Conservation (phyloP, 2,113 vertebrate genomes). For the Chlorodrepanis virens region DNA sequence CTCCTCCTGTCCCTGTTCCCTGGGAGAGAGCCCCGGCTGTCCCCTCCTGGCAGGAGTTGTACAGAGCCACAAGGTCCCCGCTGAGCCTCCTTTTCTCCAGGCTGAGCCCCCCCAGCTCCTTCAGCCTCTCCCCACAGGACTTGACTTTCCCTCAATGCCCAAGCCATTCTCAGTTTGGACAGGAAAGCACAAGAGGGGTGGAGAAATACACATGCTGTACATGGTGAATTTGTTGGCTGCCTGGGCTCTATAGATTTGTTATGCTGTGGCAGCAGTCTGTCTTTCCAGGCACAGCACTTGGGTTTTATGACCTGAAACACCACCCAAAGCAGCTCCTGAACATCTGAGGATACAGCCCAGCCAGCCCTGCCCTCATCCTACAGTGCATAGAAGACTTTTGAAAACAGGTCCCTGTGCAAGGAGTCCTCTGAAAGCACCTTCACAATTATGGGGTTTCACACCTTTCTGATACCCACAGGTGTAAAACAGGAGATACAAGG, state of each 20-base stretch:
- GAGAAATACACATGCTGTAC: rapidly evolving
- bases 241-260: neutral
- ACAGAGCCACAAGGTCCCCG: neutral
- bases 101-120: neutral
- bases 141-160: neutral
- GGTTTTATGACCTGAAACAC: neutral
- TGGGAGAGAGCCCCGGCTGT: rapidly evolving
- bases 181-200: neutral
- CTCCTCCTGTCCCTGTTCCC: neutral
- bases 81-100: neutral
- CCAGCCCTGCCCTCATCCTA: neutral
- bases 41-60: neutral
- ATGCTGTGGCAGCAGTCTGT: neutral
- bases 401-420: rapidly evolving
- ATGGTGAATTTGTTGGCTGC: neutral
- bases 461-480: neutral
- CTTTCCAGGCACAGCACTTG: neutral
- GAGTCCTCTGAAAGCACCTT: neutral
- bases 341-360: neutral
- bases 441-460: neutral
- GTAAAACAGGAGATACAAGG: neutral
- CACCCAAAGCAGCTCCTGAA: neutral
- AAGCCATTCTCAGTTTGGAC: neutral
- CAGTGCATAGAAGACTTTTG: neutral
- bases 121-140: neutral